Evolutionary conservation across 1,140 invertebrate species (phyloP).

Genomic region (Zaprionus ghesquierei): DNA sequence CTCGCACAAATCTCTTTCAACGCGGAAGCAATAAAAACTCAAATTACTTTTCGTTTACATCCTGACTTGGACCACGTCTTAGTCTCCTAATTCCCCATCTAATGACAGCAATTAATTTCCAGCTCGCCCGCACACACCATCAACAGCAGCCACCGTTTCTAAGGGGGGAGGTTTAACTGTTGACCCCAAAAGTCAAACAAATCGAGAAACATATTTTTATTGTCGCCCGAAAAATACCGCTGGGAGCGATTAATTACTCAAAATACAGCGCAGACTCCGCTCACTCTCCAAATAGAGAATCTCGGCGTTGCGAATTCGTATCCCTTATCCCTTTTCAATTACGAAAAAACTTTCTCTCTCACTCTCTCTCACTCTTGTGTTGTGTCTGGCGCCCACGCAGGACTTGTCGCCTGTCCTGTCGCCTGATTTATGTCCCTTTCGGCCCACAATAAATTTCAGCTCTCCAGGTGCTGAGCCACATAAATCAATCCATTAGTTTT

Average conservation of each 20-base stretch:
- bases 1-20: slow-evolving; percentile 51
- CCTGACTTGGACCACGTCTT: slow-evolving; percentile 43
- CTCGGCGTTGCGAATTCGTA: slow-evolving; percentile 38
- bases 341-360: slow-evolving; percentile 40
- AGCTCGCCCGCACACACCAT: slow-evolving; percentile 39
- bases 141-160: background rate
- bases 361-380: background rate
- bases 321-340: slow-evolving; percentile 75
- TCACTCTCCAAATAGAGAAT: background rate
- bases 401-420: slow-evolving; percentile 49
- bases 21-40: slow-evolving; percentile 79
- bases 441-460: slow-evolving; percentile 73
- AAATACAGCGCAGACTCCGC: slow-evolving; percentile 33
- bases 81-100: slow-evolving; percentile 50
- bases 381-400: slow-evolving; percentile 32
- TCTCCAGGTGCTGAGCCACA: slow-evolving; percentile 71
- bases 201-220: slow-evolving; percentile 77
- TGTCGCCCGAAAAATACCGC: slow-evolving; percentile 66
- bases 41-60: slow-evolving; percentile 80
- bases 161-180: no score
- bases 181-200: slow-evolving; percentile 64
- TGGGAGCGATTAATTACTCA: slow-evolving; percentile 78
- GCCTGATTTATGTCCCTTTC: slow-evolving; percentile 64
- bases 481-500: slow-evolving; percentile 81
- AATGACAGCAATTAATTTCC: slow-evolving; percentile 78